Conservation (phyloP, 1,140 invertebrate species). For the Apis laboriosa region DNA sequence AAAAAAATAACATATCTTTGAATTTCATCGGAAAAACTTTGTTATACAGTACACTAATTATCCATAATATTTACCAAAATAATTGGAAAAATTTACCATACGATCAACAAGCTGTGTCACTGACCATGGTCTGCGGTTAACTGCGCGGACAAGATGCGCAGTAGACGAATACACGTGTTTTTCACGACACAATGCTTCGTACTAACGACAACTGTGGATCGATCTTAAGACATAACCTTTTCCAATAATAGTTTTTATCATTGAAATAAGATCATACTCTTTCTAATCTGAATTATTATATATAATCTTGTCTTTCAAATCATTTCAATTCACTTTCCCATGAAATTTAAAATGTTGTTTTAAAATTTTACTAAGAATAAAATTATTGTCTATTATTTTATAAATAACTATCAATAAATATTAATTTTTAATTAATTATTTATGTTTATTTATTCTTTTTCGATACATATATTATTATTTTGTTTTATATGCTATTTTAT, state of each 20-base stretch:
- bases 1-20: too few relatives aligned
- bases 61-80: neutral
- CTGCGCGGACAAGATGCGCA: slow-evolving; percentile 9
- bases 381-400: too few relatives aligned
- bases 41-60: neutral
- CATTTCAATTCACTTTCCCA: neutral
- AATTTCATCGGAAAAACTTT: neutral
- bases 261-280: neutral
- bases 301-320: neutral
- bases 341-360: neutral
- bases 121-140: neutral
- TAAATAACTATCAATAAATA: too few relatives aligned
- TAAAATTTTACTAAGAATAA: too few relatives aligned
- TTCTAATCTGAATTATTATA: too few relatives aligned
- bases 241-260: neutral
- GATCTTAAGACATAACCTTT: slow-evolving; percentile 1
- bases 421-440: too few relatives aligned
- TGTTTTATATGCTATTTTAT: too few relatives aligned
- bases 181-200: neutral
- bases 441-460: too few relatives aligned
- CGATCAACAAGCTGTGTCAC: neutral
- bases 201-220: neutral
- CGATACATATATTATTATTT: too few relatives aligned
- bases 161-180: slow-evolving; percentile 4
- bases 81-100: neutral